Percentiles rank a stretch among this genome's conserved stretches.
Evolutionary conservation across 1,140 invertebrate species (phyloP).

Genomic region (Aethina tumida): DNA sequence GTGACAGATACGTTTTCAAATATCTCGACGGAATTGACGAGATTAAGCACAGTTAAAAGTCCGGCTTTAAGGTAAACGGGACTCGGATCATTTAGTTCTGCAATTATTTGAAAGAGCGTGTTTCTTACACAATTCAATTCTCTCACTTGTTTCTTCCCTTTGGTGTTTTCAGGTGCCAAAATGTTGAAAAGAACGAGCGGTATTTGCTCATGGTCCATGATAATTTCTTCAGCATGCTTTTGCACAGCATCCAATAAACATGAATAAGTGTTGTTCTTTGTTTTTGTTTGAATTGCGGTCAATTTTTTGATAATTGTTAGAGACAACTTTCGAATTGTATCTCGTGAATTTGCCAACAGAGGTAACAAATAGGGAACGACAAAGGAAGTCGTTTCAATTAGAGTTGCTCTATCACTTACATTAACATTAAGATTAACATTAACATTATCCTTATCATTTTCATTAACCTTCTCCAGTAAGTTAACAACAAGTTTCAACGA

Average conservation of each 20-base stretch:
- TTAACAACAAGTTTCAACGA: conserved; percentile 5
- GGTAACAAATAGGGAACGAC: conserved; percentile 38
- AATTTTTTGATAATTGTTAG: conserved; percentile 33
- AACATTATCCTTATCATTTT: conserved; percentile 2
- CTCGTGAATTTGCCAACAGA: conserved; percentile 36
- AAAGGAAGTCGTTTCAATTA: too few relatives aligned
- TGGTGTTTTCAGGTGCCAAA: conserved; percentile 33
- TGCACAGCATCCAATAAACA: conserved; percentile 15
- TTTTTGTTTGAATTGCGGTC: background rate
- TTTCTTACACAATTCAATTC: conserved; percentile 33
- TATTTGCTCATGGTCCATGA: conserved; percentile 51
- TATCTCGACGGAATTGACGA: conserved; percentile 44
- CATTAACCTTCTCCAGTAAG: conserved; percentile 2
- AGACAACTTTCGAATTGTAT: conserved; percentile 35
- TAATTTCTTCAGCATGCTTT: conserved; percentile 40
- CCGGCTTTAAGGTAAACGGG: conserved; percentile 39
- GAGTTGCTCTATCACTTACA: conserved; percentile 6
- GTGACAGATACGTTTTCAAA: conserved; percentile 31
- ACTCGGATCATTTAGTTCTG: conserved; percentile 30
- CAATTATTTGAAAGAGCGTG: conserved; percentile 28
- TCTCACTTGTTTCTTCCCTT: conserved; percentile 6
- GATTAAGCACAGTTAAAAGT: conserved; percentile 39
- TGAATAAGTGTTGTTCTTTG: conserved; percentile 8
- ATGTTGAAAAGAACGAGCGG: conserved; percentile 41
- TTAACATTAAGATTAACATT: background rate